phyloP scores from a whole-genome alignment of 2,113 vertebrate genomes.

The Onychostruthus taczanowskii region DNA sequence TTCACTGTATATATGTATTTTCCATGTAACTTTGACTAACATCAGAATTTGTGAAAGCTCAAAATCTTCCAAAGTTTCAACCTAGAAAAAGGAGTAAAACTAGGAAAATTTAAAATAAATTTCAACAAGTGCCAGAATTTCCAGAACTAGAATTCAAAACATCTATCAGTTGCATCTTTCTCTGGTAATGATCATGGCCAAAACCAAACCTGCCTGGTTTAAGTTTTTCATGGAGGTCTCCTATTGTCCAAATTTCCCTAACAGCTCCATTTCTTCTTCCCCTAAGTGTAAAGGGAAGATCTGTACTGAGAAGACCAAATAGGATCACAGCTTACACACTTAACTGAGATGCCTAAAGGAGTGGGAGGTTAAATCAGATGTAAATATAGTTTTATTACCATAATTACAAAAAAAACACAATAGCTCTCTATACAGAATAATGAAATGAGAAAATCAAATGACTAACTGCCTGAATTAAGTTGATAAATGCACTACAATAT shows the following conservation, averaged over 20 bases:
- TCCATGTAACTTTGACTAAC: not conserved
- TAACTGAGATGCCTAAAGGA: not conserved
- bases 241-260: not conserved
- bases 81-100: not conserved
- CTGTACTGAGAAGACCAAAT: not conserved
- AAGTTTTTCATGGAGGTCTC: not conserved
- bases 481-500: constrained; percentile 30
- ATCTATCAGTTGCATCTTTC: not conserved
- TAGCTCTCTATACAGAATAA: constrained; percentile 8
- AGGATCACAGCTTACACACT: not conserved
- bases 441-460: not conserved
- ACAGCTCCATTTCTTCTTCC: not conserved
- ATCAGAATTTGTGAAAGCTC: not conserved
- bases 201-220: not conserved
- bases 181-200: not conserved
- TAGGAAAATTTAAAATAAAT: not conserved
- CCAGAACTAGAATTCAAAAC: not conserved
- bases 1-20: not conserved
- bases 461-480: constrained; percentile 41
- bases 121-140: not conserved
- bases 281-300: not conserved
- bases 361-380: not conserved
- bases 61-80: not conserved
- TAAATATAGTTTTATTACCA: constrained; percentile 24
- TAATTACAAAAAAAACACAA: constrained; percentile 22